phyloP scores from a whole-genome alignment of 2,888 invertebrate genomes.

The Osmoderma eremita region DNA sequence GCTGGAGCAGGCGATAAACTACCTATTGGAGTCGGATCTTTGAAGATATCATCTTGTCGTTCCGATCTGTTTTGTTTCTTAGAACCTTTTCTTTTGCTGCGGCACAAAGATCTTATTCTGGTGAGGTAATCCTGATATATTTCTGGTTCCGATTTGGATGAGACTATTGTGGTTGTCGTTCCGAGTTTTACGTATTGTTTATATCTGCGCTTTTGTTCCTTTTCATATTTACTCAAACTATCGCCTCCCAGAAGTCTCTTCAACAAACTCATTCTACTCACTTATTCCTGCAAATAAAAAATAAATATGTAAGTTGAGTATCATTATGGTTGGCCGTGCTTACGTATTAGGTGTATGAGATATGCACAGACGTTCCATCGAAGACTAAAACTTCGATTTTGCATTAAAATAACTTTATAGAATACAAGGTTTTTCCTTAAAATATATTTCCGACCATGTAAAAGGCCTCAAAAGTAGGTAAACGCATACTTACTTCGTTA shows the following conservation, averaged over 20 bases:
- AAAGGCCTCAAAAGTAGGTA: no score
- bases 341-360: no score
- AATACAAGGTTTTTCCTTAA: no score
- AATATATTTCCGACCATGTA: no score
- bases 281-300: not conserved
- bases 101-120: constrained; percentile 30
- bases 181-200: constrained; percentile 40
- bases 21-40: constrained; percentile 21
- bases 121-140: constrained; percentile 37
- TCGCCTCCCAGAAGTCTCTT: constrained; percentile 35
- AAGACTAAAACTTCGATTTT: no score
- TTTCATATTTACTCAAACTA: constrained; percentile 35
- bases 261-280: constrained; percentile 26
- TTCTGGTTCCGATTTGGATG: constrained; percentile 32
- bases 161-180: constrained; percentile 22
- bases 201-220: constrained; percentile 38
- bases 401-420: no score
- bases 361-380: no score
- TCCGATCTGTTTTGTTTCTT: not conserved
- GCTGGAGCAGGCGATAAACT: constrained; percentile 28
- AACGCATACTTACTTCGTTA: no score
- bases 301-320: no score
- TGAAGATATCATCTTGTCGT: constrained; percentile 27
- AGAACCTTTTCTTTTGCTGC: constrained; percentile 27
- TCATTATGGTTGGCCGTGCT: no score